Evolutionary conservation across 1,140 invertebrate species (phyloP).

Genomic region (Heterodera carotae): DNA sequence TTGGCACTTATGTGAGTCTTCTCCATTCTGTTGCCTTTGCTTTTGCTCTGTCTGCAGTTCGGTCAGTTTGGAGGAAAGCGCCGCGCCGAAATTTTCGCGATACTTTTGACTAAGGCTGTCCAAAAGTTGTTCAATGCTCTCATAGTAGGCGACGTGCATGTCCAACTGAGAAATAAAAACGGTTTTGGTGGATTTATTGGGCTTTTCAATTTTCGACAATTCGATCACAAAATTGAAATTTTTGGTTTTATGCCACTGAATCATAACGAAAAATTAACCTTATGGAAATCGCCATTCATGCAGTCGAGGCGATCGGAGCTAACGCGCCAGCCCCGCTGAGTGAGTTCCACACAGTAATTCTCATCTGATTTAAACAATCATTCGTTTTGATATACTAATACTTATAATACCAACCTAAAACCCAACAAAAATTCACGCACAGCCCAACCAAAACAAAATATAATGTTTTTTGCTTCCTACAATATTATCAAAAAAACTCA

Average conservation of each 20-base stretch:
- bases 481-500: slow-evolving; percentile 28
- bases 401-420: too few relatives aligned
- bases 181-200: too few relatives aligned
- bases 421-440: too few relatives aligned
- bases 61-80: slow-evolving; percentile 4
- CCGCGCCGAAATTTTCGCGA: slow-evolving; percentile 20
- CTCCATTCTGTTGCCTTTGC: neutral
- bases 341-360: slow-evolving; percentile 48
- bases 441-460: neutral
- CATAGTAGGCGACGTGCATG: slow-evolving; percentile 32
- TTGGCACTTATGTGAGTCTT: neutral
- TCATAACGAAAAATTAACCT: too few relatives aligned
- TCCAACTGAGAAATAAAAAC: slow-evolving; percentile 21
- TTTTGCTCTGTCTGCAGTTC: slow-evolving; percentile 20
- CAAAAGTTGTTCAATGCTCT: slow-evolving; percentile 42
- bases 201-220: too few relatives aligned
- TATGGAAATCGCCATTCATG: slow-evolving; percentile 47
- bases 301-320: slow-evolving; percentile 47
- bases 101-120: slow-evolving; percentile 25
- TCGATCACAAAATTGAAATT: too few relatives aligned
- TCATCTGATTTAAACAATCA: slow-evolving; percentile 30
- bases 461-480: neutral
- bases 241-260: too few relatives aligned
- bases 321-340: slow-evolving; percentile 47
- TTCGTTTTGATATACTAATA: too few relatives aligned